Conservation (phyloP, 2,888 invertebrate genomes). For the Prenolepis imparis region DNA sequence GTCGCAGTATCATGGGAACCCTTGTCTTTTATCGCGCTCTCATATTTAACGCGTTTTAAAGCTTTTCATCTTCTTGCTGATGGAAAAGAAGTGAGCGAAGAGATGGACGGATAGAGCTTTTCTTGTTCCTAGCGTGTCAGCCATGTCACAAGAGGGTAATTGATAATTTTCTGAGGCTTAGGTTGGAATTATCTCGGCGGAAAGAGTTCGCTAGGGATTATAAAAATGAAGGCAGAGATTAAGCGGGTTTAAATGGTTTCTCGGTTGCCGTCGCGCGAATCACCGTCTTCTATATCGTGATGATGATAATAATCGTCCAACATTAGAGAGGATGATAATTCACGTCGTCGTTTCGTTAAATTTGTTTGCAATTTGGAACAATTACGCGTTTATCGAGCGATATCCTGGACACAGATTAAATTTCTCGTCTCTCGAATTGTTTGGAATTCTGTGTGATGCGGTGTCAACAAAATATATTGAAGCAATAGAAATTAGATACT, state of each 20-base stretch:
- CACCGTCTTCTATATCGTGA: not conserved
- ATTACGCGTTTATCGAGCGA: not conserved
- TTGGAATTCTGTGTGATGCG: not conserved
- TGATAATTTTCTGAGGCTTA: constrained; percentile 58
- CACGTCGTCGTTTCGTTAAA: not conserved
- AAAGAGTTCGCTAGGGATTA: constrained; percentile 56
- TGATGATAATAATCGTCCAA: not conserved
- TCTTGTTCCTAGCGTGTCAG: not conserved
- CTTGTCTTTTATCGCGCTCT: constrained; percentile 12
- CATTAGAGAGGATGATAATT: constrained; percentile 4
- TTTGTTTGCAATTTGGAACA: constrained; percentile 21
- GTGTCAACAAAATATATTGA: constrained; percentile 1
- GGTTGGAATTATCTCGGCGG: constrained; percentile 56
- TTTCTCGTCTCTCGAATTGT: constrained; percentile 4
- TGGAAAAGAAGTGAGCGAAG: not conserved
- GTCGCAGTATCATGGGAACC: not conserved
- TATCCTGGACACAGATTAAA: not conserved
- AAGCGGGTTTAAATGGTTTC: constrained; percentile 58
- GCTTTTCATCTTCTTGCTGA: not conserved
- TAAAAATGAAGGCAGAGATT: constrained; percentile 62
- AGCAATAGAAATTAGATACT: not conserved
- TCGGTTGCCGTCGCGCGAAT: constrained; percentile 32
- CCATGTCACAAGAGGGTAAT: constrained; percentile 22
- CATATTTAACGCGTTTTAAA: not conserved
- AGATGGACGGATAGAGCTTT: constrained; percentile 10